Evolutionary conservation across 2,888 invertebrate species (phyloP), one percentile per base, ranked within the genome.

Genomic region (Lochmaea capreae): DNA sequence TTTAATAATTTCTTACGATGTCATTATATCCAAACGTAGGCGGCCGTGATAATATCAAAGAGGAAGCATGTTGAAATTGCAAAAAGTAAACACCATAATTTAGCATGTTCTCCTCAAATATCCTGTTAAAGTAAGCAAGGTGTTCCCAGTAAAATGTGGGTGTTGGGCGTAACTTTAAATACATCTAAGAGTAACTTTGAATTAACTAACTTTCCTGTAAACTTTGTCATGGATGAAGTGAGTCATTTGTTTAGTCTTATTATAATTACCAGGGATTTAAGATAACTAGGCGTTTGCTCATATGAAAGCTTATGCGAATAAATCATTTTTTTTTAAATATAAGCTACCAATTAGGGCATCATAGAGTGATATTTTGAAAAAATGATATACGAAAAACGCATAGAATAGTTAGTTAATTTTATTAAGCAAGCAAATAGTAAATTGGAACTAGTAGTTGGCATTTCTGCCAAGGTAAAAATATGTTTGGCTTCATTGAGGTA

Each of bases 41-140:
- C 22, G 69, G 33, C 33, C 9, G 33, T 8, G 62, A 63, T 62
- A 57, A 59, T 52, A 42, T 63, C 18, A 65, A 65, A 65, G 58
- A 71, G 65, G 58, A 71, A 68, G 59, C 18, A 57, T 70, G 71
- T 65, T 62, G 71, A 57, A 65, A 71, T 71, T 54, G 39, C 57
- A 62, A 39, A 62, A 49, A 57, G 11, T 22, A 11, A 57, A 22
- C 18, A 70, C 62, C 57, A 63, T 65, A 52, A 71, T 63, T 65
- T 65, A 26, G 22, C 65, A 71, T 71, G 65, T 62, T 49, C 62
- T 63, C 33, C 43, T 71, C 58, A 63, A 65, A 49, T 12, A 68
- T 67, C 68, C 43, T 67, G 58, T 57, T 58, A 22, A 43, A 43
- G 18, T 57, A 57, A 22, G 46, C 67, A 59, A 59, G 16, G 57